These are phyloP conservation scores for Sciurus vulgaris DNA, from an alignment of 2,797 vertebrate species.

Conservation along the genomic window DNA sequence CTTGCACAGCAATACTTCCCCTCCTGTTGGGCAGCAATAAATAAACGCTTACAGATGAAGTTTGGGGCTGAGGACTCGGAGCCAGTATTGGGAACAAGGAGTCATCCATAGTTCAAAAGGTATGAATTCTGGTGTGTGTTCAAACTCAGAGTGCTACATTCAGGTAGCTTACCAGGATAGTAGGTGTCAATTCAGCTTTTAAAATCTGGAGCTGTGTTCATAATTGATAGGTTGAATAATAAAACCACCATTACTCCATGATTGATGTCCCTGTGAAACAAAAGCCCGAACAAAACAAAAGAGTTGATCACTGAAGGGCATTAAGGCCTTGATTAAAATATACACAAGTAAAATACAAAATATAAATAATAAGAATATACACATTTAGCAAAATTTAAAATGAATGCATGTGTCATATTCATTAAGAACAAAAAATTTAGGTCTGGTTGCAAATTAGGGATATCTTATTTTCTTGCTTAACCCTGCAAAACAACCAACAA, in stretches of 20 bases:
- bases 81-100: not conserved
- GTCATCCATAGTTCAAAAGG: not conserved
- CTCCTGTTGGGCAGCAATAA: not conserved
- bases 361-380: conserved; percentile 33
- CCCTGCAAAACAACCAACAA: conserved; percentile 55
- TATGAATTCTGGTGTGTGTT: not conserved
- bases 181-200: conserved; percentile 22
- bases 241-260: conserved; percentile 44
- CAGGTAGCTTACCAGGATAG: not conserved
- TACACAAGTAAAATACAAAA: conserved; percentile 14
- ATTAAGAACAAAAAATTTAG: conserved; percentile 48
- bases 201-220: not conserved
- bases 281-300: conserved; percentile 59
- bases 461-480: conserved; percentile 55
- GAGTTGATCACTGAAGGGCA: not conserved
- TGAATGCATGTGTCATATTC: not conserved
- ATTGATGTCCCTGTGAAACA: conserved; percentile 36
- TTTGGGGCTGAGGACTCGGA: not conserved
- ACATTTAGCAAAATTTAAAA: conserved; percentile 56
- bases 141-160: not conserved
- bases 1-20: not conserved
- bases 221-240: not conserved
- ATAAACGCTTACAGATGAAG: conserved; percentile 40
- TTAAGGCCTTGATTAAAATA: conserved; percentile 11
- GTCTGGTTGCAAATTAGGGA: not conserved